Evolutionary conservation across 2,888 invertebrate genomes (phyloP).

Genomic region (Apamea anceps): DNA sequence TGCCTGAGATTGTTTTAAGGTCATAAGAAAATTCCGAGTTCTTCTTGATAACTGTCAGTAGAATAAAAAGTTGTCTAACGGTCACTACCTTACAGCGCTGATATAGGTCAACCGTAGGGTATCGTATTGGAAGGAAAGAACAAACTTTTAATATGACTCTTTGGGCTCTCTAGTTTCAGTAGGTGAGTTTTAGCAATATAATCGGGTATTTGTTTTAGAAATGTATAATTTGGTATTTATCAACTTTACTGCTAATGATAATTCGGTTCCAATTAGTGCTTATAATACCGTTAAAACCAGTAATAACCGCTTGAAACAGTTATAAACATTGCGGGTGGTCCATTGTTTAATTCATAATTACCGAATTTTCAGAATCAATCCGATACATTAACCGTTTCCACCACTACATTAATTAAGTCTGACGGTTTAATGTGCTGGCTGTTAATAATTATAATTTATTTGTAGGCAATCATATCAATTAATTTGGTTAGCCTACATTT

Average conservation of each 20-base stretch:
- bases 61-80: too few relatives aligned
- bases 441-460: constrained; percentile 10
- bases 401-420: neutral
- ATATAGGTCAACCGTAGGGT: too few relatives aligned
- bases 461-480: neutral
- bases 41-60: too few relatives aligned
- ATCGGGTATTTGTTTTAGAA: neutral
- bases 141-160: too few relatives aligned
- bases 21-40: too few relatives aligned
- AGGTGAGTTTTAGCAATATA: too few relatives aligned
- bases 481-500: neutral
- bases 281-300: neutral
- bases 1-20: too few relatives aligned
- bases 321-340: neutral
- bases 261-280: neutral
- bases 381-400: constrained; percentile 7
- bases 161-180: too few relatives aligned
- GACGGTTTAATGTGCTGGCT: neutral
- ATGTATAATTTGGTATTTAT: neutral
- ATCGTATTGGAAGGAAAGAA: too few relatives aligned
- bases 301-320: neutral
- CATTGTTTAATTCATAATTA: constrained; percentile 29
- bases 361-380: constrained; percentile 1
- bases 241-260: neutral
- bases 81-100: too few relatives aligned